Evolutionary conservation across 2,888 invertebrate genomes (phyloP), one percentile per base, ranked within the genome.

Genomic region (Nipponacmea schrenckii): DNA sequence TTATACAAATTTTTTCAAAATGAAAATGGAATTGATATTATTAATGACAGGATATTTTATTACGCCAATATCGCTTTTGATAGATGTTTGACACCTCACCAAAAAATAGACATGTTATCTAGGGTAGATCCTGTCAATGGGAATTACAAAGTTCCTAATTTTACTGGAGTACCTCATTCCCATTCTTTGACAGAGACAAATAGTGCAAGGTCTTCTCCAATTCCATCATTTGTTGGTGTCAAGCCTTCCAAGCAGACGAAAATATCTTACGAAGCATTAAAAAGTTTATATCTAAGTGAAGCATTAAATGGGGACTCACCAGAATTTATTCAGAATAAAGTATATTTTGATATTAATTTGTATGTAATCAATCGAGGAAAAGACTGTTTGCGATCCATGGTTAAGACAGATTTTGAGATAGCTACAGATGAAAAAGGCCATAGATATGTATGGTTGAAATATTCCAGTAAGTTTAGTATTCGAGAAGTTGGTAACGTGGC

Each of bases 341-440:
- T 84, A 3, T 85, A 84, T 74, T 84, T 85, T 70, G 85, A 85
- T 74, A 79, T 85, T 8, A 84, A 82, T 69, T 74, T 85, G 68
- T 84, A 83, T 71, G 83, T 84, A 65, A 83, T 83, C 73, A 84
- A 83, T 73, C 77, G 84, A n/a, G 83, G 84, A 10, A 84, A 84
- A 75, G 84, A 85, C 68, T 83, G 82, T 69, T 76, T 85, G 64
- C 75, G 83, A 20, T 72, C 81, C 63, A 85, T 85, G 83, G 81
- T 81, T 17, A 85, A 85, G 70, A 79, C 73, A 27, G 85, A 85
- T 77, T 84, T 85, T 72, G 83, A 83, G 44, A 80, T 85, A 2
- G 75, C 80, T 1, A 79, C 79, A 14, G 84, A 84, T 71, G 73
- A 78, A 31, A 81, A 79, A 72, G 83, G 83, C 12, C 74, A 80